Evolutionary conservation across 2,797 vertebrate genomes (phyloP), one percentile per base, ranked within the genome.

Genomic region (Sarcoramphus papa): DNA sequence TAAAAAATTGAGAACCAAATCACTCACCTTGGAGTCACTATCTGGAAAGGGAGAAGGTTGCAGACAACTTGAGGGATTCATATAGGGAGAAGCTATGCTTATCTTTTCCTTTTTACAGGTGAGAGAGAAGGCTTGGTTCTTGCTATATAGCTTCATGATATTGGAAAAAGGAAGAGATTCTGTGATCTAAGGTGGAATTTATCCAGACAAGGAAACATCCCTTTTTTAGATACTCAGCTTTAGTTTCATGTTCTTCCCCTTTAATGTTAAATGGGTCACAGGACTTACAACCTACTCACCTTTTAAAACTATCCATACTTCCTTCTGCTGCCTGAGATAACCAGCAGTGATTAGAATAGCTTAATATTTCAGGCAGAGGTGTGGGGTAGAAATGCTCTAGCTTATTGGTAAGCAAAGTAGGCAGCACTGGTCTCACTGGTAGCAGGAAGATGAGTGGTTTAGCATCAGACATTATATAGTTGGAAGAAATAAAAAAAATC

Each of bases 401-500:
- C 65, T 95, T 90, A 94, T 94, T 95, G 88, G 83, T 88, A 96
- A 93, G 78, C 89, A 92, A 91, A 85, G 45, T 68, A 77, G 79
- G 74, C 69, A 87, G 25, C 5, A 11, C 47, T 80, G 81, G 43
- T 94, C 95, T 96, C 91, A 72, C 89, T 92, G 78, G 90, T 95
- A 97, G 80, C 78, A 90, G 91, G 78, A 91, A 97, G 88, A 94
- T 92, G 79, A 94, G 96, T 96, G 65, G 85, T 70, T 90, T 94
- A 91, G 67, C 88, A 96, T 96, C 91, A 96, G 88, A 92, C 92
- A 57, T 97, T 97, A 96, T 92, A 92, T 97, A 97, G 97, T 95
- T 85, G 94, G 95, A 94, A 94, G 94, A 93, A 95, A 96, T 96
- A 97, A 95, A 97, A 97, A 97, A 97, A 97, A 95, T 90, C 90